Evolutionary conservation across 2,797 vertebrate genomes (phyloP).

Genomic region (Ptychadena robeensis): DNA sequence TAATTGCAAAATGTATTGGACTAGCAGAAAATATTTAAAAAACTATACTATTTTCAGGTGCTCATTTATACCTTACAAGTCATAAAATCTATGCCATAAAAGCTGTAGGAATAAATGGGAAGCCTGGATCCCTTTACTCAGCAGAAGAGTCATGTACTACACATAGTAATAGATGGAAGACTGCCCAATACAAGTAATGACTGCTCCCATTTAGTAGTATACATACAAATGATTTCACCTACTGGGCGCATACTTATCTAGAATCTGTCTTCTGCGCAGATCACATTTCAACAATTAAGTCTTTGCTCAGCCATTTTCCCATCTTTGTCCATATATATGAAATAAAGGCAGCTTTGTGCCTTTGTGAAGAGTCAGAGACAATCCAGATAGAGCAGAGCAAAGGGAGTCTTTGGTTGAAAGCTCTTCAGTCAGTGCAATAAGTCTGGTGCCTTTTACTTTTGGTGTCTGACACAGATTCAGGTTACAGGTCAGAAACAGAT

Average conservation of each 20-base stretch:
- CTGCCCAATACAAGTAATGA: neutral
- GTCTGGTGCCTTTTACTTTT: neutral
- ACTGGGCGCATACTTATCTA: neutral
- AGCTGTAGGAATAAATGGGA: slow-evolving; percentile 9
- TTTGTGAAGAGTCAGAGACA: neutral
- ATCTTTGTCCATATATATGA: neutral
- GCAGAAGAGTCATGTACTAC: neutral
- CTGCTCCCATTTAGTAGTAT: neutral
- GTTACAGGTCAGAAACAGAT: slow-evolving; percentile 70
- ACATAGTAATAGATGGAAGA: neutral
- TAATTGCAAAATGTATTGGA: neutral
- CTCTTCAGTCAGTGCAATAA: slow-evolving; percentile 50
- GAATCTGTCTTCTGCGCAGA: slow-evolving; percentile 1
- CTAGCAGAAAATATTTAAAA: neutral
- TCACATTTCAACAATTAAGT: neutral
- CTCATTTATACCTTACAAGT: slow-evolving; percentile 1
- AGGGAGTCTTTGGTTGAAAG: slow-evolving; percentile 39
- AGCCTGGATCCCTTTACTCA: neutral
- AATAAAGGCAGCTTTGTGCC: slow-evolving; percentile 16
- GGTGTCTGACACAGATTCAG: neutral
- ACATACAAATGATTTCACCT: slow-evolving; percentile 17
- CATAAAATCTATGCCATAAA: slow-evolving; percentile 29
- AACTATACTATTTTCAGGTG: neutral
- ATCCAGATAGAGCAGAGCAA: neutral
- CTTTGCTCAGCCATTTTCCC: neutral